Evolutionary conservation across 2,888 invertebrate genomes (phyloP).

Genomic region (Oligia latruncula): DNA sequence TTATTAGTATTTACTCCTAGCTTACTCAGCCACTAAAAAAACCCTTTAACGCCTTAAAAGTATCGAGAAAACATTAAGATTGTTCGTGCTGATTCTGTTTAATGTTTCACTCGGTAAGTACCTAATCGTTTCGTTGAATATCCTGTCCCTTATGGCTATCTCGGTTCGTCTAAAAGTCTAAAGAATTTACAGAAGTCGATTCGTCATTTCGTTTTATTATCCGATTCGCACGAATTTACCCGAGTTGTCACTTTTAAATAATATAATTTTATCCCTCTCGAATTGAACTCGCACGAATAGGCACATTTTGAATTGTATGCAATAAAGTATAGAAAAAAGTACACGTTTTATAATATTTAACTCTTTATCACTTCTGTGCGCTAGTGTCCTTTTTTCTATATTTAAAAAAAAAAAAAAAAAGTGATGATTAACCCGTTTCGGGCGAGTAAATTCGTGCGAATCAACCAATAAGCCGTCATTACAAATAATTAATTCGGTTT

Average conservation of each 20-base stretch:
- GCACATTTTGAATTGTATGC: too few relatives aligned
- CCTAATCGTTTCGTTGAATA: slow-evolving; percentile 41
- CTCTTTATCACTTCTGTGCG: too few relatives aligned
- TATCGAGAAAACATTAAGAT: slow-evolving; percentile 53
- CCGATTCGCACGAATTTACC: background rate
- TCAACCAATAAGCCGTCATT: background rate
- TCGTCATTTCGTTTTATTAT: background rate
- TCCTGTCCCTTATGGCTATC: slow-evolving; percentile 41
- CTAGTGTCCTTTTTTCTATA: too few relatives aligned
- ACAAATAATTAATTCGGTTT: slow-evolving; percentile 17
- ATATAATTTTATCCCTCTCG: background rate
- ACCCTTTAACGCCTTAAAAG: slow-evolving; percentile 38
- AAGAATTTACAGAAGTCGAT: slow-evolving; percentile 22
- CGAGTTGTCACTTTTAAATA: background rate
- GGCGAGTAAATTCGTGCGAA: background rate
- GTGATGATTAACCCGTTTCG: too few relatives aligned
- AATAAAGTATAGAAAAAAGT: too few relatives aligned
- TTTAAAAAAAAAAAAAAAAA: too few relatives aligned
- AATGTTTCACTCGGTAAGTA: slow-evolving; percentile 51
- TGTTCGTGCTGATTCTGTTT: slow-evolving; percentile 40
- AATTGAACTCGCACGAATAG: too few relatives aligned
- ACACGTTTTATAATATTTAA: too few relatives aligned
- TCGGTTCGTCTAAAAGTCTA: slow-evolving; percentile 23
- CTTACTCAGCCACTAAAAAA: background rate
- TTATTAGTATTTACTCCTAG: background rate